Evolutionary conservation across 2,113 vertebrate species (phyloP), one percentile per base, ranked within the genome.

Genomic region (Rhinogobius similis): DNA sequence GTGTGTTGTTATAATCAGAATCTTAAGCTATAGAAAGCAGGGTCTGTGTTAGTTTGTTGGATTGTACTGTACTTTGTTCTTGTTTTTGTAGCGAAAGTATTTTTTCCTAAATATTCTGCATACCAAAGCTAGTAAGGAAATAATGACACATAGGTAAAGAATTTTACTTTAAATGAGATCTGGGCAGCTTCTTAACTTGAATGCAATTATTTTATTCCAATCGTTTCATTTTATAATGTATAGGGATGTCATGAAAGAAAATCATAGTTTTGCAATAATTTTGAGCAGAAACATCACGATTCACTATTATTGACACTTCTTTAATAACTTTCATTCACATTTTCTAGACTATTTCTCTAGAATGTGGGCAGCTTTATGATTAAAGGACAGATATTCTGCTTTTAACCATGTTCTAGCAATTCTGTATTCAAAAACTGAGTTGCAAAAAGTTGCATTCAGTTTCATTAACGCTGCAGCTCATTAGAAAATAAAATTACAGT

Each of bases 1-100:
- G 87, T 91, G 87, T 86, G 82, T 70, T 73, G 69, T 27, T 18
- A 68, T 12, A 23, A 13, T 24, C 11, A 27, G 53, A 14, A 27
- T 26, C 53, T 56, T 56, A 3, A 56, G 23, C 24, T 56, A 6
- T 27, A 27, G 23, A 2, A 55, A 55, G 4, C 5, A 55, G 12
- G 23, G n/a, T n/a, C n/a, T n/a, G n/a, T 29, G 5, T 24, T 55
- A 4, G 23, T 16, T 53, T 23, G 10, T 53, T 23, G 52, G 52
- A 23, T 24, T 23, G 11, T n/a, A 48, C 8, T 48, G 18, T 9
- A 10, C 46, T 10, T 48, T 48, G 18, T 50, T 50, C 14, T 50
- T n/a, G 10, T 21, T 21, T 50, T 7, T 50, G 20, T 50, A 21
- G 10, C 10, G 39, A 41, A 46, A 20, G 4, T 14, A 43, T 43